These are phyloP conservation scores for Strigamia crassipes DNA, from an alignment of 2,888 invertebrate species.

Conservation along the genomic window DNA sequence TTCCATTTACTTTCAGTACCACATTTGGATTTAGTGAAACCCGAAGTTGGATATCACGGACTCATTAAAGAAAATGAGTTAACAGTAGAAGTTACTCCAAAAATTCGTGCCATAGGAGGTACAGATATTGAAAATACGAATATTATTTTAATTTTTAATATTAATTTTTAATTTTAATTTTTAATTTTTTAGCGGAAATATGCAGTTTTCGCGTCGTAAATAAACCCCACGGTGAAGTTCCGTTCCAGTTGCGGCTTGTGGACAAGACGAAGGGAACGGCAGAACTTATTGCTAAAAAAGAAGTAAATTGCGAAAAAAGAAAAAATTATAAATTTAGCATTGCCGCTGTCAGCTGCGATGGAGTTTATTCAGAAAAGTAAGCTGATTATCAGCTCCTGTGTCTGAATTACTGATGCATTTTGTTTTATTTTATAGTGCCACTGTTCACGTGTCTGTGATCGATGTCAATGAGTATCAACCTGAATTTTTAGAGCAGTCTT, in stretches of 20 bases:
- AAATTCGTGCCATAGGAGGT: conserved; percentile 77
- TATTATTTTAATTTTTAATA: background rate
- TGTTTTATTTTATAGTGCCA: conserved; percentile 69
- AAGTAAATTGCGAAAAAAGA: conserved; percentile 90
- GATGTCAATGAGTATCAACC: conserved; percentile 97
- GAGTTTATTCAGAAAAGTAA: conserved; percentile 79
- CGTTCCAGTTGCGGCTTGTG: conserved; percentile 74
- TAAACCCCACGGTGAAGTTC: conserved; percentile 90
- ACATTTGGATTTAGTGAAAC: conserved; percentile 72
- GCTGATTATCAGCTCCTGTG: conserved; percentile 54
- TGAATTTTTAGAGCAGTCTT: conserved; percentile 85
- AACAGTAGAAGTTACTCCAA: conserved; percentile 88
- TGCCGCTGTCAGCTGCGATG: conserved; percentile 88
- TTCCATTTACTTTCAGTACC: conserved; percentile 51
- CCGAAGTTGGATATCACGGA: conserved; percentile 89
- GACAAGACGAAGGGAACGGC: conserved; percentile 69
- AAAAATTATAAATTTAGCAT: conserved; percentile 96
- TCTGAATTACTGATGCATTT: background rate
- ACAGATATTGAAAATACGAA: conserved; percentile 39
- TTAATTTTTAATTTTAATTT: background rate
- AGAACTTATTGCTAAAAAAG: conserved; percentile 78
- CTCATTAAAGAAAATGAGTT: conserved; percentile 91
- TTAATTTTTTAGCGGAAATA: conserved; percentile 63
- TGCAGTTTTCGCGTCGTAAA: conserved; percentile 89
- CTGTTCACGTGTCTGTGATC: conserved; percentile 90